Evolutionary conservation across 2,113 vertebrate genomes (phyloP).

Genomic region (Petrocephalus microphthalmus): DNA sequence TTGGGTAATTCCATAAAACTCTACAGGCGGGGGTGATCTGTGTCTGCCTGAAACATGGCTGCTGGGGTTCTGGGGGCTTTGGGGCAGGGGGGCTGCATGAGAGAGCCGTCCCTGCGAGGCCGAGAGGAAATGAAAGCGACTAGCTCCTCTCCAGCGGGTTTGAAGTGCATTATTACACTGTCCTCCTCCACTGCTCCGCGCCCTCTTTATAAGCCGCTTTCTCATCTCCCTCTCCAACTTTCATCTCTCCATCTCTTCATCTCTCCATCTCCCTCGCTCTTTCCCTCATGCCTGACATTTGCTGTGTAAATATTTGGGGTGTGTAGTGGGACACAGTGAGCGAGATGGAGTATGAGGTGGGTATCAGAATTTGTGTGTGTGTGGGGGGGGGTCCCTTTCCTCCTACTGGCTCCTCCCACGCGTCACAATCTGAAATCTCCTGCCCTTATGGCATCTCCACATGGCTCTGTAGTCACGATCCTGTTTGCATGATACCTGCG

Average conservation of each 20-base stretch:
- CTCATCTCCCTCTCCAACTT: neutral
- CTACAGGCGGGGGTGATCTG: neutral
- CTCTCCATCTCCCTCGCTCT: neutral
- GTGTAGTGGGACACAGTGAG: neutral
- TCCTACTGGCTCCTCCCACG: neutral
- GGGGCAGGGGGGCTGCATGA: neutral
- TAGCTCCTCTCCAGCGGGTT: neutral
- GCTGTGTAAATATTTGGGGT: constrained; percentile 17
- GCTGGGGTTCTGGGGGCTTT: neutral
- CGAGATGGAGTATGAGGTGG: neutral
- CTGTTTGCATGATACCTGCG: neutral
- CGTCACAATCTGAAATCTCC: neutral
- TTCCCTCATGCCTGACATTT: neutral
- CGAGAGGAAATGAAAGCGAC: neutral
- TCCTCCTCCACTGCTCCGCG: neutral
- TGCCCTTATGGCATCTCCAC: neutral
- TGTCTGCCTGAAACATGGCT: neutral
- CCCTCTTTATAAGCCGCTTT: neutral
- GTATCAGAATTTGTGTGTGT: neutral
- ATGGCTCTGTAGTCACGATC: neutral
- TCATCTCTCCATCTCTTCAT: neutral
- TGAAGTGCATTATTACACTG: neutral
- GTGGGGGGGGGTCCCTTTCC: neutral
- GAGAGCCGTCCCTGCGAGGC: neutral
- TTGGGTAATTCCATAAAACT: neutral